Conservation (phyloP, 2,888 invertebrate genomes). For the Physocephala rufipes region DNA sequence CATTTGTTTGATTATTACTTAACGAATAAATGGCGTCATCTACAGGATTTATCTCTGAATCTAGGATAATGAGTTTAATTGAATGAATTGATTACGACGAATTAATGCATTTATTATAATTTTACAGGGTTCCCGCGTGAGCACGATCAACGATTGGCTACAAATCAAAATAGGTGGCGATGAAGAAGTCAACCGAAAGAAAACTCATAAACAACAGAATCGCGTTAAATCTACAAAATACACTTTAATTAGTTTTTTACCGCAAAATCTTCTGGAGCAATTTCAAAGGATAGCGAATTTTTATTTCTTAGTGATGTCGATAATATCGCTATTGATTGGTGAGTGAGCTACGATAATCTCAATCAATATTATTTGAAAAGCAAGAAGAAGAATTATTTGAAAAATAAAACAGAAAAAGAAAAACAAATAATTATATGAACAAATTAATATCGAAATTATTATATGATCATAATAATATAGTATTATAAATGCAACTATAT, state of each 20-base stretch:
- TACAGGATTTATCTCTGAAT: too few species aligned
- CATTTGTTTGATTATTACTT: too few species aligned
- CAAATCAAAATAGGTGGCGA: conserved; percentile 71
- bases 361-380: neutral
- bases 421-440: too few species aligned
- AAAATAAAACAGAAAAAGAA: too few species aligned
- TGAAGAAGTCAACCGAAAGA: conserved; percentile 65
- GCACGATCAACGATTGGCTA: conserved; percentile 70
- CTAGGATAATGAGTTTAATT: too few species aligned
- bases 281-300: conserved; percentile 85
- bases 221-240: conserved; percentile 77
- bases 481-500: too few species aligned
- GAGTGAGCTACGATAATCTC: conserved; percentile 48
- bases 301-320: conserved; percentile 80
- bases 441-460: too few species aligned
- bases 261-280: conserved; percentile 84
- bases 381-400: neutral
- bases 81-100: too few species aligned
- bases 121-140: conserved; percentile 71
- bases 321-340: conserved; percentile 75
- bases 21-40: too few species aligned
- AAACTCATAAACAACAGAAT: conserved; percentile 61
- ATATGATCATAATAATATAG: too few species aligned
- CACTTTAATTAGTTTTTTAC: conserved; percentile 79
- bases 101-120: neutral